These are phyloP conservation scores for Pedetes capensis DNA, from an alignment of 2,113 vertebrate species.

Conservation along the genomic window DNA sequence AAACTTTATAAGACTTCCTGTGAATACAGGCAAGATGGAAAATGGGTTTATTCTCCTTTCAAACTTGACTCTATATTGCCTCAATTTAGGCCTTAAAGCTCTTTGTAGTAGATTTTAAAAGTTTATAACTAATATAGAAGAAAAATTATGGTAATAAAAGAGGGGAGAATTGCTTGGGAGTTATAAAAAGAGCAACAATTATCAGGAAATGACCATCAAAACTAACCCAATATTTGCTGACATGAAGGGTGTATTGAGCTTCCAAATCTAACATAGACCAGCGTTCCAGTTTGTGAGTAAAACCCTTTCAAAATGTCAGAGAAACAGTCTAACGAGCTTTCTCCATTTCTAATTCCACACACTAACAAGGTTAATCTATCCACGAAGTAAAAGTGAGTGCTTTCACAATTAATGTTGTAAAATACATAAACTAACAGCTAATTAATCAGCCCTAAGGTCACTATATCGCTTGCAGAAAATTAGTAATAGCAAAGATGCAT, in stretches of 20 bases:
- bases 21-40: neutral
- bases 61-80: neutral
- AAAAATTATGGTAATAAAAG: neutral
- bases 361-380: constrained; percentile 60
- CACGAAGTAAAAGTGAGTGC: constrained; percentile 33
- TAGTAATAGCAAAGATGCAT: constrained; percentile 58
- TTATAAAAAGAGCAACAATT: neutral
- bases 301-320: constrained; percentile 56
- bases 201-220: neutral
- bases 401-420: constrained; percentile 69
- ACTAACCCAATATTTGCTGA: neutral
- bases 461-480: constrained; percentile 38
- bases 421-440: constrained; percentile 64
- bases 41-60: neutral
- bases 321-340: constrained; percentile 14
- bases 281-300: constrained; percentile 33
- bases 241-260: neutral
- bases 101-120: neutral
- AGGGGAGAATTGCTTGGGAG: neutral
- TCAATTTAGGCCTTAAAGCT: neutral
- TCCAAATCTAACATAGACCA: neutral
- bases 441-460: constrained; percentile 66
- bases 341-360: constrained; percentile 56
- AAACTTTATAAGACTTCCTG: neutral
- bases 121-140: neutral